These are phyloP conservation scores for Lasius platythorax DNA, from an alignment of 2,888 invertebrate genomes.

Conservation along the genomic window DNA sequence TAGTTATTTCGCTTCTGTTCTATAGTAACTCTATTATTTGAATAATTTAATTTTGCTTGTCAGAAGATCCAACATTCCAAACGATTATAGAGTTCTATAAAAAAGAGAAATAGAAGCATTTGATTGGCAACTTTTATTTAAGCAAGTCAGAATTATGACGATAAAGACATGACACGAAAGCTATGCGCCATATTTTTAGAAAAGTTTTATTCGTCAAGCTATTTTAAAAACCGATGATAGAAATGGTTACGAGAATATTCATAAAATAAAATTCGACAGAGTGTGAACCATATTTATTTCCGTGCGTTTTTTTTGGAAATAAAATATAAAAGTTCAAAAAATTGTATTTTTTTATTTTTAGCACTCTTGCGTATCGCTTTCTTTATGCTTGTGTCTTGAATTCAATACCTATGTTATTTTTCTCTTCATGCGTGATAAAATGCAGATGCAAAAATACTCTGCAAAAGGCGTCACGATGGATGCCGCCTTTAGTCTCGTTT, in stretches of 20 bases:
- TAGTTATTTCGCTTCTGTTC: not conserved
- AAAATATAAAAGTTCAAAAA: not conserved
- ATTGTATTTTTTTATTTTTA: not conserved
- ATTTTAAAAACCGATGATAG: not conserved
- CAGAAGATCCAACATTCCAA: not conserved
- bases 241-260: not conserved
- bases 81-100: not conserved
- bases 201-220: not conserved
- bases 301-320: not conserved
- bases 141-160: not conserved
- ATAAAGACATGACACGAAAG: not conserved
- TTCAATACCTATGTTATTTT: not conserved
- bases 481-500: not conserved
- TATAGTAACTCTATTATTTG: not conserved
- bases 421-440: not conserved
- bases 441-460: not conserved
- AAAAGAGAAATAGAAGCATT: not conserved
- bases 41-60: not conserved
- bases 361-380: not conserved
- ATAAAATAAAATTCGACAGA: not conserved
- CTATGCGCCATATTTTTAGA: not conserved
- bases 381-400: not conserved
- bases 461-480: conserved; percentile 6
- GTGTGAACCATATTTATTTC: not conserved
- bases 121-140: not conserved